Conservation (phyloP, 2,113 vertebrate species). For the Seriola quinqueradiata region DNA sequence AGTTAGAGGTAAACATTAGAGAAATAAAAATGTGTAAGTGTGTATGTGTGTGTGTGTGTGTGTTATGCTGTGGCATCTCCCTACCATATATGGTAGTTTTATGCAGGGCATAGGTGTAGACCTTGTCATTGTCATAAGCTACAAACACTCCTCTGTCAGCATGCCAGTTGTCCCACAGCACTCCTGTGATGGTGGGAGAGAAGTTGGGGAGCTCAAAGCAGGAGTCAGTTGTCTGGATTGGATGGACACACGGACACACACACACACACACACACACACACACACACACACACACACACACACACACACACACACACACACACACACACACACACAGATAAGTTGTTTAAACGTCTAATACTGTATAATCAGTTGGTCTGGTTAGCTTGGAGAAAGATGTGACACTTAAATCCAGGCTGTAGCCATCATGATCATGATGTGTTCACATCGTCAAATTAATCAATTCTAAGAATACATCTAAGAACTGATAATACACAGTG, state of each 20-base stretch:
- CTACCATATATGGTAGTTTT: constrained; percentile 95
- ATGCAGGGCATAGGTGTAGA: constrained; percentile 93
- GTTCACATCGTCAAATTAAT: too few relatives aligned
- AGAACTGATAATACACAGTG: neutral
- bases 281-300: constrained; percentile 20
- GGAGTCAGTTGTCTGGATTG: constrained; percentile 86
- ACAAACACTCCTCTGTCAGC: constrained; percentile 93
- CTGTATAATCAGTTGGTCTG: neutral
- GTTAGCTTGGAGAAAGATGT: too few relatives aligned
- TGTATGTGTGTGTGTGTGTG: neutral
- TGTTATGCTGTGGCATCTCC: neutral
- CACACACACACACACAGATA: neutral
- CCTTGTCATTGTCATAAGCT: constrained; percentile 95
- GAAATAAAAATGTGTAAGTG: neutral
- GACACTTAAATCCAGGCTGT: neutral
- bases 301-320: constrained; percentile 11
- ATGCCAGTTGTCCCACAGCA: constrained; percentile 97
- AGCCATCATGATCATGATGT: too few relatives aligned
- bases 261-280: constrained; percentile 7
- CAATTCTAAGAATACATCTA: too few relatives aligned
- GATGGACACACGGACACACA: constrained; percentile 1
- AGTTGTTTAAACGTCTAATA: neutral
- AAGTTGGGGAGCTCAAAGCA: constrained; percentile 93
- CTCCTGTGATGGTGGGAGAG: constrained; percentile 93
- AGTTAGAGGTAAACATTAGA: neutral